Evolutionary conservation across 2,888 invertebrate species (phyloP), one percentile per base, ranked within the genome.

Genomic region (Leptopterna dolabrata): DNA sequence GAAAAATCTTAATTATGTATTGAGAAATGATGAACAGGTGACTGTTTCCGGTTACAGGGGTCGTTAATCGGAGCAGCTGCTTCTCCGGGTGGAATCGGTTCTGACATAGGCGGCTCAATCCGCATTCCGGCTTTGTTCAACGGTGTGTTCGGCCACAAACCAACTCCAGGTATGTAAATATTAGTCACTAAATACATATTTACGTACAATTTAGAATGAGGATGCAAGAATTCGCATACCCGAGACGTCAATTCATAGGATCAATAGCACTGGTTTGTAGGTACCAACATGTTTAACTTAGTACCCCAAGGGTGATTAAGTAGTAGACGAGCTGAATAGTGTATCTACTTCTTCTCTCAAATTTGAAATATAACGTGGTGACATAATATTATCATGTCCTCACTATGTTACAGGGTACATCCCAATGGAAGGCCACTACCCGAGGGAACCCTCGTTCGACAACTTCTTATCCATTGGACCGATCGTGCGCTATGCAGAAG

Each of bases 111-210:
- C 0, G 98, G 98, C 0, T 97, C 97, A 0, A 95, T 97, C n/a
- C 93, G 98, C 76, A 93, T 98, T 90, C 98, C 98, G 0, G 95
- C 97, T 0, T 96, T 96, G 94, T 98, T 96, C 92, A 97, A 96
- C 91, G 98, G 98, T 24, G 94, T 98, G 87, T 98, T 95, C 92
- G 98, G 98, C n/a, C 97, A 98, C 91, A 98, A 97, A 91, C 96
- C 97, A 0, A 89, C 90, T 14, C 89, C 89, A 85, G 91, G 93
- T 92, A 90, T 29, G 63, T 41, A 43, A 24, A 45, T 9, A 76
- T 14, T 24, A 1, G 2, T 36, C 7, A 4, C 36, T n/a, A n/a
- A n/a, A n/a, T n/a, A n/a, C n/a, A n/a, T n/a, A n/a, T n/a, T n/a
- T n/a, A n/a, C n/a, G n/a, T n/a, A n/a, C n/a, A n/a, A n/a, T n/a